These are phyloP conservation scores for Leucozona laternaria DNA, from an alignment of 2,888 invertebrate species.

Conservation along the genomic window DNA sequence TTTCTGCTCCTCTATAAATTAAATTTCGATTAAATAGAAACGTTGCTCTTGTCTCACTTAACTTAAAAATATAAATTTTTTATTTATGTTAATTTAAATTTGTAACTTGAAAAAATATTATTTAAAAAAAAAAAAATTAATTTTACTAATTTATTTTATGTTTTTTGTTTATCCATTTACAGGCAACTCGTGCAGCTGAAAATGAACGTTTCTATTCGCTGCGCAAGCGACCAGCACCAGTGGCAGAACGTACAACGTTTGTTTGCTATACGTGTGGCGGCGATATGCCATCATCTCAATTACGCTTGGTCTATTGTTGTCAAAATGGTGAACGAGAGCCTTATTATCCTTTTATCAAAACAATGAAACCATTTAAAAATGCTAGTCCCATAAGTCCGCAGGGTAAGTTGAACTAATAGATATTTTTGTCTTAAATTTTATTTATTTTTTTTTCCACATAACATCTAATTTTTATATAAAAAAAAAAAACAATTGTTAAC, in stretches of 20 bases:
- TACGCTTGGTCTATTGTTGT: conserved; percentile 93
- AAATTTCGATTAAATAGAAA: no score
- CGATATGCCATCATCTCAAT: conserved; percentile 91
- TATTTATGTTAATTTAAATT: no score
- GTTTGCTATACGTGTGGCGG: conserved; percentile 96
- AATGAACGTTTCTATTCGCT: conserved; percentile 92
- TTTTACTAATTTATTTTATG: conserved; percentile 42
- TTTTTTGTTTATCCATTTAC: conserved; percentile 77
- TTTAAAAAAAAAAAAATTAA: background rate
- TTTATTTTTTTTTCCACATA: no score
- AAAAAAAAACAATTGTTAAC: no score
- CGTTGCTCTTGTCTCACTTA: no score
- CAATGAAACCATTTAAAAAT: conserved; percentile 91
- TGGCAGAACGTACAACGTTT: conserved; percentile 88
- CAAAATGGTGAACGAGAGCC: conserved; percentile 94
- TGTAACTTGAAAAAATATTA: no score
- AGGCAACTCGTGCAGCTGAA: conserved; percentile 89
- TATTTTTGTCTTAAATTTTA: background rate
- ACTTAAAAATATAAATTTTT: no score
- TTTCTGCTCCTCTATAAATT: no score
- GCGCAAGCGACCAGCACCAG: conserved; percentile 89
- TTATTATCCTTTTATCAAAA: conserved; percentile 94
- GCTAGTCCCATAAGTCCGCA: conserved; percentile 95
- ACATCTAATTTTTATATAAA: no score
- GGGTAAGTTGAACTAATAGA: conserved; percentile 84